Percentiles rank a stretch among this genome's conserved stretches.
Conservation (phyloP, 2,113 vertebrate species). For the Erythrolamprus reginae region DNA sequence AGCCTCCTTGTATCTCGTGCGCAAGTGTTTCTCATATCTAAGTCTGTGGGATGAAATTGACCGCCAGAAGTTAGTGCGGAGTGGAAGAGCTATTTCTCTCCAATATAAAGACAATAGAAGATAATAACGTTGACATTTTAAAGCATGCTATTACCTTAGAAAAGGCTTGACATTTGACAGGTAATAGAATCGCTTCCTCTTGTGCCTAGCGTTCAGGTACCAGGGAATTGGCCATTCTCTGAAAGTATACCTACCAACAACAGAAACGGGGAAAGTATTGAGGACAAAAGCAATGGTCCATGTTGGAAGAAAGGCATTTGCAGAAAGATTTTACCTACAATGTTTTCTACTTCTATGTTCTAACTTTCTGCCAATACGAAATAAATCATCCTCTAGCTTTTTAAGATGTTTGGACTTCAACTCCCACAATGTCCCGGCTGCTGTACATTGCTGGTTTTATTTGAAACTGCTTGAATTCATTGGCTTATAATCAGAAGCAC, state of each 20-base stretch:
- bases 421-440: neutral
- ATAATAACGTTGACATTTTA: neutral
- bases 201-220: constrained; percentile 86
- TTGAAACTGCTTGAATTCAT: neutral
- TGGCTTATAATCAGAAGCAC: neutral
- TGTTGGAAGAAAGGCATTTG: neutral
- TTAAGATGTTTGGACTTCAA: neutral
- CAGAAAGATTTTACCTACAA: neutral
- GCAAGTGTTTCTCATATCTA: constrained; percentile 75
- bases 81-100: neutral
- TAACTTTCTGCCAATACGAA: neutral
- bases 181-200: constrained; percentile 79
- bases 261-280: neutral
- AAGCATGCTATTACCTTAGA: constrained; percentile 71
- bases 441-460: neutral
- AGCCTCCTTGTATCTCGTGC: constrained; percentile 49
- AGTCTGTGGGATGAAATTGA: constrained; percentile 69
- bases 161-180: constrained; percentile 77
- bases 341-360: neutral
- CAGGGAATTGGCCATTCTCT: constrained; percentile 91
- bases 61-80: neutral
- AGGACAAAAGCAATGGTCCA: neutral
- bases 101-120: neutral
- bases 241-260: constrained; percentile 79
- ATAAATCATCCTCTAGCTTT: neutral